phyloP scores from a whole-genome alignment of 2,113 vertebrate species.

The Cebidichthys violaceus region DNA sequence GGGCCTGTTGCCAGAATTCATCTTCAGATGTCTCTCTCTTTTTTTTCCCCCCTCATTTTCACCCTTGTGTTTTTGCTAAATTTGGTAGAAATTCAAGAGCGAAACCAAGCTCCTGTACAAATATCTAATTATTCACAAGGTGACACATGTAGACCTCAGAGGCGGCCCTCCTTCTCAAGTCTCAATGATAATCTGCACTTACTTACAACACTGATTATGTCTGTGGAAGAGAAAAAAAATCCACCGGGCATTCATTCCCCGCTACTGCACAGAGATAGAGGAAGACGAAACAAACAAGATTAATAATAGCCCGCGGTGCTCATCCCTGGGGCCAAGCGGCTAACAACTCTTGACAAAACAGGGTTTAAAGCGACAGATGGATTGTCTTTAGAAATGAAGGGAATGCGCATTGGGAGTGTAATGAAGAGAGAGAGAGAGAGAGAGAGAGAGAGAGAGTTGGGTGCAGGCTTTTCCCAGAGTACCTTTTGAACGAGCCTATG shows the following conservation, averaged over 20 bases:
- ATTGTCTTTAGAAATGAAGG: slow-evolving; percentile 85
- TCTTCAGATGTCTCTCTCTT: neutral
- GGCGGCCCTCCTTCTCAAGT: slow-evolving; percentile 70
- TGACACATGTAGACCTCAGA: slow-evolving; percentile 71
- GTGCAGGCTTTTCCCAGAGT: slow-evolving; percentile 81
- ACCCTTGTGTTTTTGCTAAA: slow-evolving; percentile 14
- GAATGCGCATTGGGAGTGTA: slow-evolving; percentile 80
- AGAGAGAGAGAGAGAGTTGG: slow-evolving; percentile 65
- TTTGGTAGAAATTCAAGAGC: slow-evolving; percentile 44
- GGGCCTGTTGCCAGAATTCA: slow-evolving; percentile 1
- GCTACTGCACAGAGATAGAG: slow-evolving; percentile 68
- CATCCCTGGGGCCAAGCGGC: slow-evolving; percentile 76
- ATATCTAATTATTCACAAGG: slow-evolving; percentile 75
- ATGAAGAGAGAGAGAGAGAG: slow-evolving; percentile 72
- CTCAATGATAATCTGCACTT: slow-evolving; percentile 81
- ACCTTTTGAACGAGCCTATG: slow-evolving; percentile 70
- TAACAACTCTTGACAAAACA: slow-evolving; percentile 84
- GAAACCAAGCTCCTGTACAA: slow-evolving; percentile 52
- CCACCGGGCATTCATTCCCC: slow-evolving; percentile 67
- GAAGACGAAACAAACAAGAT: slow-evolving; percentile 82
- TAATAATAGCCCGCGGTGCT: slow-evolving; percentile 75
- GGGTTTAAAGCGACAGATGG: slow-evolving; percentile 84
- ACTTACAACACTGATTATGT: slow-evolving; percentile 82
- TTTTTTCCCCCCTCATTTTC: neutral
- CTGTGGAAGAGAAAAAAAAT: slow-evolving; percentile 70